Evolutionary conservation across 2,113 vertebrate genomes (phyloP).

Genomic region (Miniopterus natalensis): DNA sequence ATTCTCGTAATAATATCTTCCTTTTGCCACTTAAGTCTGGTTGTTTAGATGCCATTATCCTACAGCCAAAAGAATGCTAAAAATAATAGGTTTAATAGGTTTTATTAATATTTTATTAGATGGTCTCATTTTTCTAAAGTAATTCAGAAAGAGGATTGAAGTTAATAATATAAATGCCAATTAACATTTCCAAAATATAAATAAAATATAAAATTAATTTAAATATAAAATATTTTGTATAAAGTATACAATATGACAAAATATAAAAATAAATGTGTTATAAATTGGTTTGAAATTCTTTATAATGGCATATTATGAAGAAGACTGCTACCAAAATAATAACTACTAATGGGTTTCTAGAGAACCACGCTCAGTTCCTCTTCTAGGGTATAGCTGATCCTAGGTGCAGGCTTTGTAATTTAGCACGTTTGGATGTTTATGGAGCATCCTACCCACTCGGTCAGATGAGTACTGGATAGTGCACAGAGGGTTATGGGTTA

Average conservation of each 20-base stretch:
- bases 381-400: neutral
- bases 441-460: neutral
- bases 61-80: neutral
- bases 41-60: neutral
- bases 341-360: neutral
- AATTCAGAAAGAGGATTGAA: neutral
- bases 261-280: neutral
- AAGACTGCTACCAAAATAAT: neutral
- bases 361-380: neutral
- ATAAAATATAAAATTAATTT: neutral
- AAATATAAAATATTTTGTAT: neutral
- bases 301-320: neutral
- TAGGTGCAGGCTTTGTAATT: neutral
- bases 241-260: neutral
- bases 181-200: neutral
- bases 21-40: neutral
- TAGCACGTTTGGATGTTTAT: neutral
- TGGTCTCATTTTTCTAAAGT: neutral
- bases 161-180: neutral
- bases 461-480: neutral
- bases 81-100: neutral
- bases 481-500: fast-evolving
- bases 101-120: neutral
- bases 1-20: neutral
- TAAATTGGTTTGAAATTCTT: neutral